Base-by-base conservation (phyloP, 1,140 invertebrate genomes). In the Venustaconcha ellipsiformis region DNA sequence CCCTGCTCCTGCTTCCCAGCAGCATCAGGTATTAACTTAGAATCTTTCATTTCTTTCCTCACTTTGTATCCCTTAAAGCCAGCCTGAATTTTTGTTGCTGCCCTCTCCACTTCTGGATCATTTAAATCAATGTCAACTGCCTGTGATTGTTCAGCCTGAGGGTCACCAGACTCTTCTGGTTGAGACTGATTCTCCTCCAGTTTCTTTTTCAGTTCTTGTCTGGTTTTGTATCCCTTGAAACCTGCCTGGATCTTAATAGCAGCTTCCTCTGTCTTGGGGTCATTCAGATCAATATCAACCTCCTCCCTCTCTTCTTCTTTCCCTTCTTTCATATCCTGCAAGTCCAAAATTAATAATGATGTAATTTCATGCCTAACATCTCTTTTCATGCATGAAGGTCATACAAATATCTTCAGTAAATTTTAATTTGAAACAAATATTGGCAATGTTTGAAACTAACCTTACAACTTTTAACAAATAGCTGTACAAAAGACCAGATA, bases 201-300 rank as follows among this genome's bases (percentile, higher is more conserved):
- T 72, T 68, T 74, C 23, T 65, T n/a, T 70, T 78, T 78, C 15
- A 85, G 23, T n/a, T 82, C 78, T 78, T 86, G 84, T n/a, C 85
- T 67, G 17, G 80, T 80, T 67, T 80, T 80, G 68, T 79, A 80
- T 17, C 86, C 84, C 64, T 81, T 80, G 73, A 84, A 88, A 8
- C 78, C 81, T 15, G 86, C 84, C 71, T 87, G 87, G 72, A 87
- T 87, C 68, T 81, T 80, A 18, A 78, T 56, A 17, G 82, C 82
- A 57, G 83, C 82, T 63, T 78, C 76, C 37, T 81, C 80, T 14
- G 76, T 76, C 83, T 97, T 96, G 8, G 92, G 92, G 84, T 92
- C 92, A 74, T 91, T 90, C 14, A 85, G 71, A 70, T 84, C 83
- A 70, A 84, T 82, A 72, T 85, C 85, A 60, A 83, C 70, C 70